Conservation (phyloP, 1,140 invertebrate species). For the Drosophila albomicans region DNA sequence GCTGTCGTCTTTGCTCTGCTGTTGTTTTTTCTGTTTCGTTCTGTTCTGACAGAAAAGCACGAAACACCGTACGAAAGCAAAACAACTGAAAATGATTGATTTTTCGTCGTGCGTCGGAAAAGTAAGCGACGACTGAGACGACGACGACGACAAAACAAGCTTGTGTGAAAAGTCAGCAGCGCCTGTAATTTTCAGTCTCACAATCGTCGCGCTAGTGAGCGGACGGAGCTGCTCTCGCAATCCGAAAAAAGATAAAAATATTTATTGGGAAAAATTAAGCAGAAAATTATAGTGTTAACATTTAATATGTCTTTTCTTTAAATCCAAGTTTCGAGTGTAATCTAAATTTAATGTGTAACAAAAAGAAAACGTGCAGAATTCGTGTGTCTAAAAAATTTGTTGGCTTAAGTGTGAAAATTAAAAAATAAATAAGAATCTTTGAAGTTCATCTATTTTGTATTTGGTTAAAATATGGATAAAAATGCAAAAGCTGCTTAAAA, state of each 20-base stretch:
- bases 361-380: constrained; percentile 6
- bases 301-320: constrained; percentile 30
- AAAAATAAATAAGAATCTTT: constrained; percentile 10
- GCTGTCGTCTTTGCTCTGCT: constrained; percentile 46
- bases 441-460: background rate
- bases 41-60: constrained; percentile 53
- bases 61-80: constrained; percentile 71
- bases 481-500: constrained; percentile 34
- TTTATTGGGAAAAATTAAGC: constrained; percentile 43
- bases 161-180: constrained; percentile 52
- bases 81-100: constrained; percentile 77
- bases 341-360: constrained; percentile 38
- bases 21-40: constrained; percentile 41
- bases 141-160: constrained; percentile 49
- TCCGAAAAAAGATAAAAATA: constrained; percentile 26
- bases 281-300: constrained; percentile 71
- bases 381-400: constrained; percentile 2
- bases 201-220: constrained; percentile 69
- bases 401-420: constrained; percentile 14
- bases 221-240: constrained; percentile 55
- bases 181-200: constrained; percentile 66
- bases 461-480: constrained; percentile 20
- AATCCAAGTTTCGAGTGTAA: constrained; percentile 56
- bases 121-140: constrained; percentile 55
- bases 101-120: constrained; percentile 73